Conservation (phyloP, 1,140 invertebrate species). For the Telenomus remus region DNA sequence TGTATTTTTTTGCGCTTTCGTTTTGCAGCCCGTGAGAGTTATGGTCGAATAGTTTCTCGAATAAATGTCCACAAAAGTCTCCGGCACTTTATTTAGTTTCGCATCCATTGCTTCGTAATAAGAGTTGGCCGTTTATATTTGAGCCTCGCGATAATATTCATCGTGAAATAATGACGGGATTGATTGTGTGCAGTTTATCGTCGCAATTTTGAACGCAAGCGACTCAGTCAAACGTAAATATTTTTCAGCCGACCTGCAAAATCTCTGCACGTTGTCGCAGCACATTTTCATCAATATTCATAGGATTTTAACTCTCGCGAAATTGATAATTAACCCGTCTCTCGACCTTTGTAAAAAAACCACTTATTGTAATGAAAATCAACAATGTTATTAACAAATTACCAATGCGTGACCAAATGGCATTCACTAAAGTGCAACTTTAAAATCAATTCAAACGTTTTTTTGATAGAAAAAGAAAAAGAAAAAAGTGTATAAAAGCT, state of each 20-base stretch:
- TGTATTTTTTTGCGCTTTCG: too few relatives aligned
- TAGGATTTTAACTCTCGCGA: constrained; percentile 3
- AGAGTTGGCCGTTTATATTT: constrained; percentile 22
- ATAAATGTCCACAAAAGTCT: constrained; percentile 34
- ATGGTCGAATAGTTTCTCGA: constrained; percentile 32
- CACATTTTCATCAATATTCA: constrained; percentile 8
- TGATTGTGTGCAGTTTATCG: constrained; percentile 14
- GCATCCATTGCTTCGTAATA: constrained; percentile 37
- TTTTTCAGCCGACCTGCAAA: background rate
- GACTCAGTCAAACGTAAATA: constrained; percentile 13
- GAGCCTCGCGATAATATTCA: constrained; percentile 21
- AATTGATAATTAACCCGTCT: background rate
- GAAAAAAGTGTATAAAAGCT: too few relatives aligned
- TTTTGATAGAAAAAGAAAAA: too few relatives aligned
- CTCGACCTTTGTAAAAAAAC: too few relatives aligned
- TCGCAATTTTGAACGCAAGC: constrained; percentile 8
- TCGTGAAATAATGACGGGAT: constrained; percentile 17
- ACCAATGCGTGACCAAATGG: too few relatives aligned
- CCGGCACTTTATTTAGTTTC: constrained; percentile 36
- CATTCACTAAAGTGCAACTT: too few relatives aligned
- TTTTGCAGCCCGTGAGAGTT: constrained; percentile 3
- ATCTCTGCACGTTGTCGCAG: background rate
- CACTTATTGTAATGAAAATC: too few relatives aligned
- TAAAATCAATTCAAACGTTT: too few relatives aligned
- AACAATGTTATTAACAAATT: too few relatives aligned